Evolutionary conservation across 1,140 invertebrate genomes (phyloP).

Genomic region (Euura saliciscinereae): DNA sequence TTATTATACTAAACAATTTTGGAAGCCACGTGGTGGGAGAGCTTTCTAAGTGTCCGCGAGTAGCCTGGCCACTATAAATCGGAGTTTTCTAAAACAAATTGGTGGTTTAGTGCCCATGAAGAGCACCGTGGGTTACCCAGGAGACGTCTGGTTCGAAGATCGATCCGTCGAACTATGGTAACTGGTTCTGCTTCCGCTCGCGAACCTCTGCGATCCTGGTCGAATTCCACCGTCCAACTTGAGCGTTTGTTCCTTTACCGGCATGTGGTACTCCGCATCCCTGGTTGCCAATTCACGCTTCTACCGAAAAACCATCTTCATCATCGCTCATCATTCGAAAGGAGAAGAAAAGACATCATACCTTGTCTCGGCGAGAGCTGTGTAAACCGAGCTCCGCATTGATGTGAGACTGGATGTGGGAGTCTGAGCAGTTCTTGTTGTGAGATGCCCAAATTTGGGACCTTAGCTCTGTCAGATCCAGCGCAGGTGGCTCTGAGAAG

Average conservation of each 20-base stretch:
- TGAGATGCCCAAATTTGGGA: slow-evolving; percentile 44
- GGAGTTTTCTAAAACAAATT: not conserved
- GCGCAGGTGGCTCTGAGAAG: not conserved
- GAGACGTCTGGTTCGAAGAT: slow-evolving; percentile 24
- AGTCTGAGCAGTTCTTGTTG: slow-evolving; percentile 42
- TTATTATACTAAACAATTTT: too few species aligned
- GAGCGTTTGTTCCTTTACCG: slow-evolving; percentile 16
- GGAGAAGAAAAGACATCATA: slow-evolving; percentile 1
- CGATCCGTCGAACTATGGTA: slow-evolving; percentile 27
- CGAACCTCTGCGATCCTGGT: not conserved
- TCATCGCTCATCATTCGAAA: not conserved
- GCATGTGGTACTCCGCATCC: slow-evolving; percentile 23
- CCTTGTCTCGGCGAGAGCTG: slow-evolving; percentile 31
- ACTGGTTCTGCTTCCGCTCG: slow-evolving; percentile 21
- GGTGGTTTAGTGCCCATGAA: not conserved
- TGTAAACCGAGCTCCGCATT: slow-evolving; percentile 42
- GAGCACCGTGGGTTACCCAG: slow-evolving; percentile 24
- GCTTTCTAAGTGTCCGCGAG: slow-evolving; percentile 16
- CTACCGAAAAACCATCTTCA: slow-evolving; percentile 8
- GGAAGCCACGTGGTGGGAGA: not conserved
- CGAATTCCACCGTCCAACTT: not conserved
- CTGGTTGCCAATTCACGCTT: slow-evolving; percentile 27
- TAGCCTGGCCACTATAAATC: not conserved
- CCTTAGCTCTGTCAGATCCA: slow-evolving; percentile 19
- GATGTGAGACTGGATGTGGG: slow-evolving; percentile 49